A percentile compares a stretch with the other conserved stretches of the same genome.
Conservation (phyloP, 2,113 vertebrate genomes). For the Gallinago undulata region DNA sequence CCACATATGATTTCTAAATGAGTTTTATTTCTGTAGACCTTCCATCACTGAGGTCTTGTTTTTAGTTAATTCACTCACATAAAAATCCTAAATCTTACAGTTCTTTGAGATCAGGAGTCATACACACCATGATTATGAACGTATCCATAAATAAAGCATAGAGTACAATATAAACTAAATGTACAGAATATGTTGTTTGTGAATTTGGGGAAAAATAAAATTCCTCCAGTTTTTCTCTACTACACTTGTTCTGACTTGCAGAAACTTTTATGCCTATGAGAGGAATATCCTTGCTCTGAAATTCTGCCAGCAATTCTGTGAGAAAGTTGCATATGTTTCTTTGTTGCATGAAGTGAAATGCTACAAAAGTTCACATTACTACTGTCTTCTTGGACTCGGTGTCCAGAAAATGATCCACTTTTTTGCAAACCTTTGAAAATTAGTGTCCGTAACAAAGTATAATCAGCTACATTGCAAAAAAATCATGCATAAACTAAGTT, state of each 20-base stretch:
- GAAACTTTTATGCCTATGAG: neutral
- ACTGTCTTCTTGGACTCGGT: neutral
- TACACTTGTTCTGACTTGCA: neutral
- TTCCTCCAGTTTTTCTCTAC: neutral
- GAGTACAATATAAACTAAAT: neutral
- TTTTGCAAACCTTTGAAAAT: conserved; percentile 22
- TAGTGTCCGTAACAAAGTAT: neutral
- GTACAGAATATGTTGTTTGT: neutral
- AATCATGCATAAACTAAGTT: conserved; percentile 26
- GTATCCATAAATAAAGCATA: neutral
- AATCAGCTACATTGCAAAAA: conserved; percentile 25
- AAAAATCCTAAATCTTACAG: neutral
- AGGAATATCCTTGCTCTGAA: neutral
- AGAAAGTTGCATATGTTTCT: neutral
- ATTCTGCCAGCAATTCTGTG: neutral
- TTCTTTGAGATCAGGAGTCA: neutral
- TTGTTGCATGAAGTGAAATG: neutral
- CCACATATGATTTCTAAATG: neutral
- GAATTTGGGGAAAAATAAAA: neutral
- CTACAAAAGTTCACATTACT: neutral
- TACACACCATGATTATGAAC: neutral
- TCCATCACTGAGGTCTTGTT: neutral
- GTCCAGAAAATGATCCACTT: neutral
- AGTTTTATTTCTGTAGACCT: neutral
- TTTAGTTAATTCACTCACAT: neutral